Evolutionary conservation across 2,113 vertebrate genomes (phyloP).

Genomic region (Cardinalis cardinalis): DNA sequence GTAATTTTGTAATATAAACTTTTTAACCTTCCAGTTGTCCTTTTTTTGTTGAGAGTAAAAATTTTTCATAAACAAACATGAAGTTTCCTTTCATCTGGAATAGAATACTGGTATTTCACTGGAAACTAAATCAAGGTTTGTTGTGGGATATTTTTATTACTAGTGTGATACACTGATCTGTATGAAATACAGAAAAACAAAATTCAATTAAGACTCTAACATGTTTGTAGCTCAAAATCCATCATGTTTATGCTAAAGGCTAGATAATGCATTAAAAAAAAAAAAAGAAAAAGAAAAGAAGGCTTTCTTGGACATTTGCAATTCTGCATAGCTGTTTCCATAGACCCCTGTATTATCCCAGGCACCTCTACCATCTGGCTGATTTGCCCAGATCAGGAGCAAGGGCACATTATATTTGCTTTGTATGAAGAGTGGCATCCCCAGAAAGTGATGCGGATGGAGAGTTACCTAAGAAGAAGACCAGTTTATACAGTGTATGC

Average conservation of each 20-base stretch:
- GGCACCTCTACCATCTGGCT: neutral
- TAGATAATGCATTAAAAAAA: neutral
- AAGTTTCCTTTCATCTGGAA: neutral
- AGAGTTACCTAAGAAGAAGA: neutral
- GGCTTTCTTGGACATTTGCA: neutral
- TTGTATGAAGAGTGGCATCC: neutral
- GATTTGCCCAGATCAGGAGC: neutral
- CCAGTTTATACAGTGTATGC: neutral
- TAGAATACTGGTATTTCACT: neutral
- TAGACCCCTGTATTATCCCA: neutral
- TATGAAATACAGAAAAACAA: neutral
- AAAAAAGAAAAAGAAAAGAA: neutral
- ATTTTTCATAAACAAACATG: neutral
- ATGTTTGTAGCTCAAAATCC: neutral
- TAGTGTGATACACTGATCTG: neutral
- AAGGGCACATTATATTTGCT: neutral
- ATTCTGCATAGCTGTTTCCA: neutral
- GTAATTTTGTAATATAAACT: neutral
- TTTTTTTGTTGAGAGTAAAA: neutral
- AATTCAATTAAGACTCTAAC: neutral
- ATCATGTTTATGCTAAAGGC: neutral
- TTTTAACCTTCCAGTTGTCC: neutral
- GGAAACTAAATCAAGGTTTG: neutral
- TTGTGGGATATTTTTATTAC: neutral
- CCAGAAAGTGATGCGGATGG: neutral